Conservation (phyloP, 1,140 invertebrate genomes). For the Eriocheir sinensis region DNA sequence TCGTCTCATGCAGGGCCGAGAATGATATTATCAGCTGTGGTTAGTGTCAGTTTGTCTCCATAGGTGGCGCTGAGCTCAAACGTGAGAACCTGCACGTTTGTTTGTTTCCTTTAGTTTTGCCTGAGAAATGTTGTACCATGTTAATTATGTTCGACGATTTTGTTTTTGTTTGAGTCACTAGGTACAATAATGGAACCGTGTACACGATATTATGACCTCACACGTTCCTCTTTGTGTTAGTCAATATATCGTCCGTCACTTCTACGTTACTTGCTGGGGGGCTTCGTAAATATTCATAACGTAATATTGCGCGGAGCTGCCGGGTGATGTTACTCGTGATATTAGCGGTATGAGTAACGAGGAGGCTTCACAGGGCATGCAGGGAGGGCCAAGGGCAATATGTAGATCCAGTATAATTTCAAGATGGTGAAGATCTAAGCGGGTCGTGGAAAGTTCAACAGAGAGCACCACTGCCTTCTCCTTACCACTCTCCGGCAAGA, state of each 20-base stretch:
- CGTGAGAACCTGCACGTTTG: not conserved
- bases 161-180: not conserved
- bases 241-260: not conserved
- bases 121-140: not conserved
- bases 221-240: not conserved
- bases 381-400: not conserved
- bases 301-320: not conserved
- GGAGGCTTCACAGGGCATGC: no score
- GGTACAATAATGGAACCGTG: not conserved
- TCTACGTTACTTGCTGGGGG: not conserved
- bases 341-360: not conserved
- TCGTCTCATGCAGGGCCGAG: slow-evolving; percentile 23
- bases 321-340: not conserved
- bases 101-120: no score
- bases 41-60: slow-evolving; percentile 44
- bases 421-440: slow-evolving; percentile 6
- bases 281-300: slow-evolving; percentile 15
- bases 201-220: not conserved
- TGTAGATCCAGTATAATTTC: not conserved
- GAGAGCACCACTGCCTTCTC: not conserved
- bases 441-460: not conserved
- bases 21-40: slow-evolving; percentile 29
- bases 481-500: not conserved
- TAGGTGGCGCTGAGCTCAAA: slow-evolving; percentile 35
- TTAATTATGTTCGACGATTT: not conserved